phyloP scores from a whole-genome alignment of 2,888 invertebrate genomes.

The Aquatica leii region DNA sequence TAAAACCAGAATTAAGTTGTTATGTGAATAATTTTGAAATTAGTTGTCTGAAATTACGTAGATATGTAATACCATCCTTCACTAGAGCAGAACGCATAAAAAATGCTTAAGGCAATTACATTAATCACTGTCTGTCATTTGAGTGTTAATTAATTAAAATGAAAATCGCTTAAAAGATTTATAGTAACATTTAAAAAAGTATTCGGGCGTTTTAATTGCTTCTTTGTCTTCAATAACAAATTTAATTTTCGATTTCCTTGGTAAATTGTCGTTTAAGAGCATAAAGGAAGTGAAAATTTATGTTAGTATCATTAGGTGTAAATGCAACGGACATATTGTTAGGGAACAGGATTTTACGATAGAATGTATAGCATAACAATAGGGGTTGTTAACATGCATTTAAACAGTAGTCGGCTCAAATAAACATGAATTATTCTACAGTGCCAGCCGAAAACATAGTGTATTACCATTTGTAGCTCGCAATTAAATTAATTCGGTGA shows the following conservation, averaged over 20 bases:
- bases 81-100: no score
- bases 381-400: slow-evolving; percentile 44
- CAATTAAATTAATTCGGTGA: slow-evolving; percentile 58
- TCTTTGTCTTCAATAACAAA: background rate
- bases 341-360: slow-evolving; percentile 32
- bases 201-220: no score
- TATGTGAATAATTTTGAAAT: no score
- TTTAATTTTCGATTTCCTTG: background rate
- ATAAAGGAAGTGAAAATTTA: slow-evolving; percentile 4
- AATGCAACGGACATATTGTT: slow-evolving; percentile 20
- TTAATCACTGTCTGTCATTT: no score
- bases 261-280: background rate
- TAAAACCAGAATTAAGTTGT: no score
- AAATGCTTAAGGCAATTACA: no score
- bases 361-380: slow-evolving; percentile 40
- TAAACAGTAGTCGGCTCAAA: slow-evolving; percentile 42
- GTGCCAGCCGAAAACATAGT: slow-evolving; percentile 46
- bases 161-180: no score
- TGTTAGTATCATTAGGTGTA: slow-evolving; percentile 26
- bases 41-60: no score
- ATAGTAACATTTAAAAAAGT: no score
- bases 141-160: no score
- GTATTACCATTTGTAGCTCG: slow-evolving; percentile 51
- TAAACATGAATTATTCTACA: slow-evolving; percentile 46
- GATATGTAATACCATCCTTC: no score